Base-by-base conservation (phyloP, 2,888 invertebrate species). In the Apamea sordens region DNA sequence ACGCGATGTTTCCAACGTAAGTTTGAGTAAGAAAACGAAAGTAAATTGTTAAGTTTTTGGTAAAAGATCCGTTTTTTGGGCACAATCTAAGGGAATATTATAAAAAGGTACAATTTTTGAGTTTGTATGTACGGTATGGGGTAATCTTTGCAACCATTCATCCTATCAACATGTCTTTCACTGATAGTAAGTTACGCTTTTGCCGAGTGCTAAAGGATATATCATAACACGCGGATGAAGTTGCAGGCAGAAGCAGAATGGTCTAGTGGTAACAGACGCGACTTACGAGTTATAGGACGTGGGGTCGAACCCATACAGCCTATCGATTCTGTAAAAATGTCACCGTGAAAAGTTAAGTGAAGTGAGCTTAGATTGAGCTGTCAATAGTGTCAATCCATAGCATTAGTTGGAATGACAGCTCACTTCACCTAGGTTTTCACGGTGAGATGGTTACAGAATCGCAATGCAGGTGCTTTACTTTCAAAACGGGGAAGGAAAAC, bases 1-100 rank as follows among this genome's bases (percentile, higher is more conserved):
- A 85, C 85, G 85, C 85, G 67, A 85, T 32, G 64, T 61, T 32
- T 21, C 68, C 15, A 18, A 5, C 24, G 72, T 73, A 73, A 47
- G 11, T 69, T n/a, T 36, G 15, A 36, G 53, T 47, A 70, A 73
- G 65, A 75, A 77, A 75, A 73, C 36, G 56, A 63, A 72, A 64
- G 56, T 36, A 73, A 80, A 44, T 44, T 24, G 44, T 56, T 6
- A 21, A 36, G 7, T 24, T 73, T 64, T 72, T 72, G 6, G 21
- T 32, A n/a, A 41, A 69, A 2, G 15, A 28, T 71, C 3, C 2
- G 8, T 50, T 53, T 32, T 47, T 50, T 53, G 2, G 53, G 53
- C 7, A 53, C 3, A 21, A 56, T 56, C 10, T 24, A 56, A 24
- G 8, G 10, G 24, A 56, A 56, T 56, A 56, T 10, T 10, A 24